Base-by-base conservation (phyloP, 2,797 vertebrate species). In the Mus caroli region DNA sequence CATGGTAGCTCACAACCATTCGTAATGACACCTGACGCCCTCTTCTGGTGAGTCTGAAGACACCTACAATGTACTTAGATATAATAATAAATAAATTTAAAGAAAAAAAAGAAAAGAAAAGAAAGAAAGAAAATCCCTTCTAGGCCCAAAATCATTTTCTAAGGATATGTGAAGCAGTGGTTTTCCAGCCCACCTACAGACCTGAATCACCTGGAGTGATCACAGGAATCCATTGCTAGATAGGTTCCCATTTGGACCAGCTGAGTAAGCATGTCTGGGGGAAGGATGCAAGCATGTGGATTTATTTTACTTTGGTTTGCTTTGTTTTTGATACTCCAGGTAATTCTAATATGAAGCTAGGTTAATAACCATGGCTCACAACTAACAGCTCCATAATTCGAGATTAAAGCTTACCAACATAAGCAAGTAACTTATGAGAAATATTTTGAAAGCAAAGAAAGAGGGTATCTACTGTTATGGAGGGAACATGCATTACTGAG, bases 401-500 rank as follows among this genome's bases (percentile, higher is more conserved):
- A 90, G 77, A 92, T 90, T 40, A 90, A 92, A 37, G 13, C 75
- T 94, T 87, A 92, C 95, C 89, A 95, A 80, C 88, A 64, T 50
- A 92, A 92, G 64, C 89, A 96, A 87, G 90, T 60, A 93, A 67
- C 90, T 93, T 60, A 40, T 95, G 83, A 87, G 67, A 82, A 91
- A 71, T 76, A 7, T 43, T 94, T 92, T 96, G 69, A 92, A 94
- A 78, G 50, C 64, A 90, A 86, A 96, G 84, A 37, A 40, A 90
- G 56, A 84, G 54, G 58, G 37, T n/a, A 8, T 28, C 52, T 89
- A 78, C 31, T 46, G 28, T 94, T 76, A 82, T 8, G 20, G 15
- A 82, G 19, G 22, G 52, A 86, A 12, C 40, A 77, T 46, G 26
- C 79, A 37, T 31, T 71, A 52, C 31, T 69, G 62, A 69, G 58